Evolutionary conservation across 2,797 vertebrate genomes (phyloP), one percentile per base, ranked within the genome.

Genomic region (Rhadinocentrus ornatus): DNA sequence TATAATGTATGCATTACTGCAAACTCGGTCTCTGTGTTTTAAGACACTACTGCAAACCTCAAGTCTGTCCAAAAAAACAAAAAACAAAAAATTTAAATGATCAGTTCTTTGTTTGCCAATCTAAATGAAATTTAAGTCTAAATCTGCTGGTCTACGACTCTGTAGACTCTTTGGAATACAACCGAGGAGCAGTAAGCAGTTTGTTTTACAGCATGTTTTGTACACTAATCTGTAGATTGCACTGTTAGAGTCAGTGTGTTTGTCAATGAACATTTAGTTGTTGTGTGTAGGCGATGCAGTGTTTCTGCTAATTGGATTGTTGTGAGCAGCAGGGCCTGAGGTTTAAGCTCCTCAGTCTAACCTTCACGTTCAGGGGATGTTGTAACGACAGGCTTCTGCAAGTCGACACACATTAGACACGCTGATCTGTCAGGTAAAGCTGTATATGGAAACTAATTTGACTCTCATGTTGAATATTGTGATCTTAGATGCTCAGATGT

Each of bases 301-400:
- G 75, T 29, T 50, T 67, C 52, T 81, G 62, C 67, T 90, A 83
- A 88, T 84, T 63, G 86, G 86, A 89, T 89, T 89, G 72, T 59
- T 41, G 56, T 27, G 75, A 81, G 71, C 34, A 16, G 73, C 27
- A 44, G 73, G 77, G 75, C 75, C 73, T 41, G 69, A 66, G 66
- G 26, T 74, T 62, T 86, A 83, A 91, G 78, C 85, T 77, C 73
- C 53, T 84, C 78, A 77, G 72, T 78, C 68, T 75, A 77, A 84
- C 78, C 87, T 86, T 85, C 84, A 80, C 52, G n/a, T n/a, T 57
- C 35, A 32, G 52, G 37, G 7, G 70, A 27, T 26, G 57, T 69
- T 69, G 57, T 61, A 15, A 53, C 7, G 35, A n/a, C 8, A 15
- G 34, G 34, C 50, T 62, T 15, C 34, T n/a, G 26, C 35, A 57